Percentiles rank a stretch among this genome's conserved stretches.
These are phyloP conservation scores for Xiphophorus maculatus DNA, from an alignment of 2,113 vertebrate genomes.

Conservation along the genomic window DNA sequence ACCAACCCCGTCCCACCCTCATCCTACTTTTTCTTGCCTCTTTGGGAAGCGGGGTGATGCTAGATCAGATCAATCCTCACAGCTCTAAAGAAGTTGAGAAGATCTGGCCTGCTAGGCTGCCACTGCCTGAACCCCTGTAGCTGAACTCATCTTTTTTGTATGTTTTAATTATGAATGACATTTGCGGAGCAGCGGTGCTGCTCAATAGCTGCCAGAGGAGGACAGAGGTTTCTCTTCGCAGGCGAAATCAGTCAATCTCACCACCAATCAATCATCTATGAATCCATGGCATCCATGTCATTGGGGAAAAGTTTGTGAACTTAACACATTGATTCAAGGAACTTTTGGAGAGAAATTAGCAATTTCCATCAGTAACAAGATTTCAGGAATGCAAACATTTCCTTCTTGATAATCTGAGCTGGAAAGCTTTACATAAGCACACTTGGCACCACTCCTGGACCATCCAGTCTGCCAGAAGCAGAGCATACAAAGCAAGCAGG, in stretches of 20 bases:
- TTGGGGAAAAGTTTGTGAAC: not conserved
- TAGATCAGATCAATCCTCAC: slow-evolving; percentile 49
- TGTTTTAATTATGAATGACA: slow-evolving; percentile 65
- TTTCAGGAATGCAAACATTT: slow-evolving; percentile 26
- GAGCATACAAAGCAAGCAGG: slow-evolving; percentile 44
- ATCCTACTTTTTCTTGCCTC: not conserved
- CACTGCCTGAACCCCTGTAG: slow-evolving; percentile 31
- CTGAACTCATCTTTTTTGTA: slow-evolving; percentile 43
- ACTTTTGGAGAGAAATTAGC: not conserved
- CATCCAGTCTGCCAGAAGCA: slow-evolving; percentile 41
- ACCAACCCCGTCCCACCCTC: not conserved
- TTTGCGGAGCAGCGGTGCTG: slow-evolving; percentile 50
- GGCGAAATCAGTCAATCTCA: slow-evolving; percentile 32
- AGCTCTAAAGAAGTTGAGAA: slow-evolving; percentile 29
- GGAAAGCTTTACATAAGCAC: slow-evolving; percentile 52
- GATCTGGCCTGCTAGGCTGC: slow-evolving; percentile 21
- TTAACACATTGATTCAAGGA: slow-evolving; percentile 10
- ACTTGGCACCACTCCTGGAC: slow-evolving; percentile 46
- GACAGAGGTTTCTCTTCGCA: slow-evolving; percentile 20
- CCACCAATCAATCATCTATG: slow-evolving; percentile 42
- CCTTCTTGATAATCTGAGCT: slow-evolving; percentile 31
- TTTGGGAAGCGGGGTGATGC: not conserved
- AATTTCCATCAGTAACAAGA: not conserved
- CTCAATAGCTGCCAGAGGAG: slow-evolving; percentile 36
- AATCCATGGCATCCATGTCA: not conserved